Evolutionary conservation across 1,140 invertebrate genomes (phyloP), one percentile per base, ranked within the genome.

Genomic region (Streblospio benedicti): DNA sequence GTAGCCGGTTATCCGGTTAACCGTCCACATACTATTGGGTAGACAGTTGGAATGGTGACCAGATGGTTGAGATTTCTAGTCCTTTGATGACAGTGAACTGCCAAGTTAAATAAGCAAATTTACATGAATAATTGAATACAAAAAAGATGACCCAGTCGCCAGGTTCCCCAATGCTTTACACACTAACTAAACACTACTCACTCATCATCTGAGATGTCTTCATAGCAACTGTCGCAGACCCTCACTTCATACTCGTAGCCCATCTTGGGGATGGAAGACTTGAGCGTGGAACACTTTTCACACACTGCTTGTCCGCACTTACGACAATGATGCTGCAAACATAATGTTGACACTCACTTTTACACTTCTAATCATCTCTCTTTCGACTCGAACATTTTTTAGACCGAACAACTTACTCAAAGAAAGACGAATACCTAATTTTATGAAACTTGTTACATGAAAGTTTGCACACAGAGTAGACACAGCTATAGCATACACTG

Each of bases 241-340:
- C 96, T 81, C 55, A 98, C 93, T 76, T 91, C 89, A 81, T 94
- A 95, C 80, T 99, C 96, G 80, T 94, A 98, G 32, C 96, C 96
- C 89, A 98, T 92, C 49, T 86, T 81, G 0, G 96, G 96, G 71
- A 97, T 88, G 49, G 89, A 87, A 61, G 91, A 85, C 59, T 87
- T 84, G 76, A 88, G 86, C 27, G 83, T 83, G n/a, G 91, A 93
- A 76, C 96, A 99, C 67, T 85, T 84, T 74, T 90, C 90, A 69
- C 79, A 81, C 20, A 97, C 84, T 25, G 94, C 95, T 76, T 88
- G 86, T 3, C 96, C 96, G 81, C 96, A 99, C 63, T 79, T 81
- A 32, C 83, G 67, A 70, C 81, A 83, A 66, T 83, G 81, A 64
- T 83, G 82, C 71, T 80, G 68, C 16, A 68, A 35, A 23, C 16